phyloP scores from a whole-genome alignment of 2,797 vertebrate species.

The Cuculus canorus region DNA sequence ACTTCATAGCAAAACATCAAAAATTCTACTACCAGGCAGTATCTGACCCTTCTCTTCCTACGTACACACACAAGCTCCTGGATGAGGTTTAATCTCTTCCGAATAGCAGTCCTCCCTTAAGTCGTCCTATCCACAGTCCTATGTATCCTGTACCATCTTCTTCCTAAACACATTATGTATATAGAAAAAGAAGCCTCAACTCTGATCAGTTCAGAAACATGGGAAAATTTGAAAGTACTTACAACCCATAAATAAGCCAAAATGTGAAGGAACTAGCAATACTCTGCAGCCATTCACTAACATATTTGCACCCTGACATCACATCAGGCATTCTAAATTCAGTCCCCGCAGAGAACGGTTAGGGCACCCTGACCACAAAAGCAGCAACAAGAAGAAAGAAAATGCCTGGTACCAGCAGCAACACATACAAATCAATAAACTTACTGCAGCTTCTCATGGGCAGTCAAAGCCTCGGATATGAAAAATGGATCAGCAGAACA shows the following conservation, averaged over 20 bases:
- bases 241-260: neutral
- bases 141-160: neutral
- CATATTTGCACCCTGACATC: neutral
- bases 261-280: neutral
- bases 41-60: neutral
- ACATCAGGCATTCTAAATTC: neutral
- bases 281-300: neutral
- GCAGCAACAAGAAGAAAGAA: neutral
- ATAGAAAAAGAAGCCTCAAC: neutral
- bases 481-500: neutral
- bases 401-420: neutral
- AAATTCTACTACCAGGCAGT: neutral
- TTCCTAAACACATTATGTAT: neutral
- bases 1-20: neutral
- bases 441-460: neutral
- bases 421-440: neutral
- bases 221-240: neutral
- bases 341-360: neutral
- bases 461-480: neutral
- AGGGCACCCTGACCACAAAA: neutral
- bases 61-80: too few relatives aligned
- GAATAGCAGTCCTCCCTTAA: neutral
- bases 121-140: neutral
- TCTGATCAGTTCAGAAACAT: neutral
- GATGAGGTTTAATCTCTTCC: neutral